Percentiles rank a stretch among this genome's conserved stretches.
phyloP scores from a whole-genome alignment of 2,888 invertebrate species.

The Proisotoma minuta region DNA sequence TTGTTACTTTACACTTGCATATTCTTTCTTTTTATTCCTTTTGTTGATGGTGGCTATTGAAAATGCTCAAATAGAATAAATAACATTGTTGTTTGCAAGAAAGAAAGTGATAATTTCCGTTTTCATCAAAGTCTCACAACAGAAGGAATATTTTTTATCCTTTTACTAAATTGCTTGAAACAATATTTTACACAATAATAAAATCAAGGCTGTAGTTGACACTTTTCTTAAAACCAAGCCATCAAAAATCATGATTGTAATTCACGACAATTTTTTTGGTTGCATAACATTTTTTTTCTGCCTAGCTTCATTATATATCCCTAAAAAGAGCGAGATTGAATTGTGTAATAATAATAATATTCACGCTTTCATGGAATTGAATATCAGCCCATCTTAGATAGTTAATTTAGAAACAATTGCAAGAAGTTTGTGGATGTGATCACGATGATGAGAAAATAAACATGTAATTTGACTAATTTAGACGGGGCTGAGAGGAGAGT shows the following conservation, averaged over 20 bases:
- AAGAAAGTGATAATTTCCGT: too few relatives aligned
- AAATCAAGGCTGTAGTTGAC: too few relatives aligned
- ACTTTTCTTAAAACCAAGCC: not conserved
- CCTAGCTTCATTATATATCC: too few relatives aligned
- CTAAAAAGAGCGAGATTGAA: not conserved
- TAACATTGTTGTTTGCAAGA: too few relatives aligned
- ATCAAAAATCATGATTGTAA: not conserved
- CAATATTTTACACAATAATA: too few relatives aligned
- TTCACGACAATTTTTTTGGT: not conserved
- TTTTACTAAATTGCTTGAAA: too few relatives aligned
- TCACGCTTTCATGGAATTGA: not conserved
- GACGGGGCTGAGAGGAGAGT: not conserved
- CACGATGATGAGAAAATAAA: constrained; percentile 10
- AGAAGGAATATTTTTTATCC: not conserved
- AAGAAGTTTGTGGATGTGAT: constrained; percentile 6
- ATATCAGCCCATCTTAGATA: too few relatives aligned
- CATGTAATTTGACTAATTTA: constrained; percentile 2
- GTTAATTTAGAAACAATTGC: not conserved
- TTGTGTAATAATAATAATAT: not conserved
- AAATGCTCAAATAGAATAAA: not conserved
- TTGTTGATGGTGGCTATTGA: not conserved
- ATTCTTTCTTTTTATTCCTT: not conserved
- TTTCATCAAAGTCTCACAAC: too few relatives aligned
- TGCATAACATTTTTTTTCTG: not conserved
- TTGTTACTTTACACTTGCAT: not conserved